Evolutionary conservation across 2,113 vertebrate genomes (phyloP).

Genomic region (Sceloporus tristichus): DNA sequence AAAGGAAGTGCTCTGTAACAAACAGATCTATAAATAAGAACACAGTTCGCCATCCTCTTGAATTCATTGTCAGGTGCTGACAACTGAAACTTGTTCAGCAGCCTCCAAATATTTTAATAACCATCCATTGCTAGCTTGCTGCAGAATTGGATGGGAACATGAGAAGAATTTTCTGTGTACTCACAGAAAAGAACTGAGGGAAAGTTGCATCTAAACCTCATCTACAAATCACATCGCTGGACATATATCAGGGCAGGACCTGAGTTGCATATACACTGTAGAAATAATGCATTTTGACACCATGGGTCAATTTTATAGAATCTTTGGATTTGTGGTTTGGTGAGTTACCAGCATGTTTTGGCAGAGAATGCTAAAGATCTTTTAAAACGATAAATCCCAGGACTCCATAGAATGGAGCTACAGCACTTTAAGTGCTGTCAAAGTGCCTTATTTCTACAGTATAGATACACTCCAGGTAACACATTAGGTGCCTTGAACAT

Average conservation of each 20-base stretch:
- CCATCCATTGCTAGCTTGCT: neutral
- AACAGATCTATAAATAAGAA: neutral
- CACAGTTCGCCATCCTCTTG: neutral
- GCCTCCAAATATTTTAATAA: neutral
- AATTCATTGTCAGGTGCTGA: neutral
- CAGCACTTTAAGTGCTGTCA: no score
- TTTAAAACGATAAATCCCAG: no score
- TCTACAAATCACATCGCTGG: neutral
- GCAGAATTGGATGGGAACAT: no score
- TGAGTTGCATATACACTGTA: no score
- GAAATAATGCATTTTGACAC: no score
- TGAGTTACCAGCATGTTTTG: neutral
- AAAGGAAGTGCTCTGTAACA: neutral
- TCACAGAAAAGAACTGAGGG: neutral
- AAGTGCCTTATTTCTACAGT: no score
- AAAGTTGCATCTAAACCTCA: neutral
- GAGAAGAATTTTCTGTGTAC: neutral
- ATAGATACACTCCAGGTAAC: no score
- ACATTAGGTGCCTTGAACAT: no score
- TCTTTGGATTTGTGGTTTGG: no score
- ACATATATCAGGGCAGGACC: neutral
- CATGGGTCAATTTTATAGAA: no score
- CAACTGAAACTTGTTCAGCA: neutral
- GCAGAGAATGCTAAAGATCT: no score
- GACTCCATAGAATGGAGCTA: no score